Base-by-base conservation (phyloP, 2,888 invertebrate species). In the Dynastes grantii region DNA sequence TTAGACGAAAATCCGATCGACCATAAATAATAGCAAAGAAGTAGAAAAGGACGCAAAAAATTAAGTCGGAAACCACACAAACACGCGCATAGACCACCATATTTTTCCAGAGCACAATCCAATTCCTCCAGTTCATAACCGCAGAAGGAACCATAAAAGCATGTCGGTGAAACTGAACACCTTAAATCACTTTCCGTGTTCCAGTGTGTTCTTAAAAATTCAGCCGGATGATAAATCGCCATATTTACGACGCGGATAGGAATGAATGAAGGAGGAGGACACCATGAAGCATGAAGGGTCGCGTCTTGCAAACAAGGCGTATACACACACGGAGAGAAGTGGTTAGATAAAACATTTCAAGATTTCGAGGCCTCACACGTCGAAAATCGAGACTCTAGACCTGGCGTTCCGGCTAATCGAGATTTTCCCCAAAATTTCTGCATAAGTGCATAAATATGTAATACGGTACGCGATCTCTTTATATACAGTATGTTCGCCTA, bases 141-240 rank as follows among this genome's bases (percentile, higher is more conserved):
- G 53, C 4, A 65, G n/a, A 65, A 65, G 32, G 37, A 29, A 9
- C 27, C 27, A 22, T 22, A 63, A 63, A 63, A 22, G 22, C 53
- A 53, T 13, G 13, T 45, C 45, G 16, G n/a, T 75, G 73, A 45
- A 75, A 75, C 73, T 75, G 61, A 75, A 75, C 75, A 53, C 73
- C 55, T 76, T 79, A 79, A 79, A 76, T 79, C 76, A 76, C 70
- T 79, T 79, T 76, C 61, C 76, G 40, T 79, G 79, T 79, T 67
- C 71, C 71, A 37, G 32, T 37, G 32, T 37, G 32, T n/a, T 65
- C 40, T 70, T 76, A 55, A 63, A 75, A 61, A 53, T 53, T 53
- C n/a, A 49, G 73, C 8, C 22, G 27, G 51, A 73, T 78, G 75
- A 79, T 76, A 79, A 79, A 76, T 79, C 71, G 70, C 71, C 45